Evolutionary conservation across 2,888 invertebrate genomes (phyloP).

Genomic region (Aspidapion aeneum): DNA sequence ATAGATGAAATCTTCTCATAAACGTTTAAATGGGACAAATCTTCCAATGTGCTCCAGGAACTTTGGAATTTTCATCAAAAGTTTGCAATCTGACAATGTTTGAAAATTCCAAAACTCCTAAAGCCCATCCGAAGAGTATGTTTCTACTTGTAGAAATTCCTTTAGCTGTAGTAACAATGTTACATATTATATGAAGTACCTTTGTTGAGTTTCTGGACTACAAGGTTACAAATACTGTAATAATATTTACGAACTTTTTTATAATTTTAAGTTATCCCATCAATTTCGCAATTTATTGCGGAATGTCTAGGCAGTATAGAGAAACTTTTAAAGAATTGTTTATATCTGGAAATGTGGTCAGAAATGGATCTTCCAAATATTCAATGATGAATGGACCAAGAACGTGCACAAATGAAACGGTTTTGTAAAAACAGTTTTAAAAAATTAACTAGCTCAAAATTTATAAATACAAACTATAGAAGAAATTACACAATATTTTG

Average conservation of each 20-base stretch:
- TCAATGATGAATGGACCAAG: slow-evolving; percentile 79
- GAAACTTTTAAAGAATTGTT: slow-evolving; percentile 89
- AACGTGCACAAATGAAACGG: slow-evolving; percentile 81
- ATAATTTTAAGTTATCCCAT: slow-evolving; percentile 89
- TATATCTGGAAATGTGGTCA: slow-evolving; percentile 57
- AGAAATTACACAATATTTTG: no score
- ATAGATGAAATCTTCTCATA: no score
- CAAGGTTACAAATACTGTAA: slow-evolving; percentile 71
- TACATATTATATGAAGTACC: slow-evolving; percentile 78
- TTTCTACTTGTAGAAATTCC: slow-evolving; percentile 83
- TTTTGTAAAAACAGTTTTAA: slow-evolving; percentile 56
- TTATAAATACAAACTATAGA: no score
- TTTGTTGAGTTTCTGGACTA: slow-evolving; percentile 68
- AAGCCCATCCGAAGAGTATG: slow-evolving; percentile 80
- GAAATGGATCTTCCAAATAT: slow-evolving; percentile 71
- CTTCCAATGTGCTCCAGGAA: no score
- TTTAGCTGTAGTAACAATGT: slow-evolving; percentile 74
- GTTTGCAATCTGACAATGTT: no score
- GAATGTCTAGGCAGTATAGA: slow-evolving; percentile 92
- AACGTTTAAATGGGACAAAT: no score
- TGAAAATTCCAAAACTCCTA: no score
- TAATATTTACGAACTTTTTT: slow-evolving; percentile 85
- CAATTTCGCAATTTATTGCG: slow-evolving; percentile 94
- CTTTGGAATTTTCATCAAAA: no score
- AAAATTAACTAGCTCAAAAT: no score